Conservation (phyloP, 1,140 invertebrate species). For the Drosophila sproati region DNA sequence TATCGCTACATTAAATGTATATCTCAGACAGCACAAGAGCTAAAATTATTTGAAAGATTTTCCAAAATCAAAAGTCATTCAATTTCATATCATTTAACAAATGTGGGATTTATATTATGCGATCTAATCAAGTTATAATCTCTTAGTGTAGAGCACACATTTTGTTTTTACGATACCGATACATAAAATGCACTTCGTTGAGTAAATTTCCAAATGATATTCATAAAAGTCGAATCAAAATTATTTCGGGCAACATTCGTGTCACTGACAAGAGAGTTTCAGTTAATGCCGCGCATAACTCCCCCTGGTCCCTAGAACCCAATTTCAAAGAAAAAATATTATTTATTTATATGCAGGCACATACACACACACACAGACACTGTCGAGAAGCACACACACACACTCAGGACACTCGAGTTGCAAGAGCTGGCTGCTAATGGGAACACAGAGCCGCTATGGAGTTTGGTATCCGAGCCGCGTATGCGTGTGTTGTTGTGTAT, state of each 20-base stretch:
- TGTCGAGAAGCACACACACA: neutral
- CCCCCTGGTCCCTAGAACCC: constrained; percentile 34
- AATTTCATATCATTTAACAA: neutral
- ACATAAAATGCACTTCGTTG: neutral
- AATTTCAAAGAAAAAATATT: constrained; percentile 67
- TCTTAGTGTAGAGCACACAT: neutral
- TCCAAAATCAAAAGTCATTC: neutral
- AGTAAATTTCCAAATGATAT: constrained; percentile 28
- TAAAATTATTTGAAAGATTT: too few relatives aligned
- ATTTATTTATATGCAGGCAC: constrained; percentile 69
- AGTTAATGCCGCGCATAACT: neutral
- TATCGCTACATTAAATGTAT: too few relatives aligned
- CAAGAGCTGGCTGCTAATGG: constrained; percentile 46
- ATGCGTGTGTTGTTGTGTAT: neutral
- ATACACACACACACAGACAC: constrained; percentile 18
- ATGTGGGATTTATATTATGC: neutral
- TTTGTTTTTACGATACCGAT: neutral
- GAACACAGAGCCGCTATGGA: constrained; percentile 29
- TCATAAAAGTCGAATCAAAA: constrained; percentile 38
- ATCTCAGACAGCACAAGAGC: too few relatives aligned
- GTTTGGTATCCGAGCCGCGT: neutral
- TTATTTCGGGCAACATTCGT: constrained; percentile 7
- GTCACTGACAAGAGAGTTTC: neutral
- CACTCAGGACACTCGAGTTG: constrained; percentile 56
- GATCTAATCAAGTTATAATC: neutral